phyloP scores from a whole-genome alignment of 2,888 invertebrate species.

The Eupithecia subfuscata region DNA sequence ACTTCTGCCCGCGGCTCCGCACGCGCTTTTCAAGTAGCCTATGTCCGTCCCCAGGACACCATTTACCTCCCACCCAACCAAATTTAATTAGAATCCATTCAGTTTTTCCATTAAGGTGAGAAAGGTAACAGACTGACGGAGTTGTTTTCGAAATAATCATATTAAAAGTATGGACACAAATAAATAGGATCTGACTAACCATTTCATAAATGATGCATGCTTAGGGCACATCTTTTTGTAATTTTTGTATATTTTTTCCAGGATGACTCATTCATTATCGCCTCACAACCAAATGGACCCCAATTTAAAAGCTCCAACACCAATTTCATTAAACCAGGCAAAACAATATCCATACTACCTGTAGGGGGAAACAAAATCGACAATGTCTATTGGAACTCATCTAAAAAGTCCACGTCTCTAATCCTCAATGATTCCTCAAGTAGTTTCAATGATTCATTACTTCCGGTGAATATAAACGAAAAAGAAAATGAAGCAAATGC shows the following conservation, averaged over 20 bases:
- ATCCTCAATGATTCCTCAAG: conserved; percentile 57
- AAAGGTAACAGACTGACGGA: no score
- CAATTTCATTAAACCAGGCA: conserved; percentile 64
- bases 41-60: no score
- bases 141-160: no score
- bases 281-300: conserved; percentile 59
- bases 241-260: conserved; percentile 51
- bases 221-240: conserved; percentile 6
- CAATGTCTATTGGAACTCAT: conserved; percentile 66
- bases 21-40: no score
- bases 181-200: not conserved
- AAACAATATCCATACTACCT: conserved; percentile 62
- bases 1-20: no score
- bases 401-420: conserved; percentile 65
- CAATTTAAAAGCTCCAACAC: conserved; percentile 52
- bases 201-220: not conserved
- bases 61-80: no score
- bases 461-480: conserved; percentile 43
- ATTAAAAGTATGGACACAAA: not conserved
- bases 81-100: no score
- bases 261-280: conserved; percentile 73
- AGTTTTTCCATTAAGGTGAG: no score
- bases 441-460: conserved; percentile 53
- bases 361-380: conserved; percentile 64
- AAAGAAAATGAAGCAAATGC: conserved; percentile 36